These are phyloP conservation scores for Morone saxatilis DNA, from an alignment of 2,113 vertebrate species.

Conservation along the genomic window DNA sequence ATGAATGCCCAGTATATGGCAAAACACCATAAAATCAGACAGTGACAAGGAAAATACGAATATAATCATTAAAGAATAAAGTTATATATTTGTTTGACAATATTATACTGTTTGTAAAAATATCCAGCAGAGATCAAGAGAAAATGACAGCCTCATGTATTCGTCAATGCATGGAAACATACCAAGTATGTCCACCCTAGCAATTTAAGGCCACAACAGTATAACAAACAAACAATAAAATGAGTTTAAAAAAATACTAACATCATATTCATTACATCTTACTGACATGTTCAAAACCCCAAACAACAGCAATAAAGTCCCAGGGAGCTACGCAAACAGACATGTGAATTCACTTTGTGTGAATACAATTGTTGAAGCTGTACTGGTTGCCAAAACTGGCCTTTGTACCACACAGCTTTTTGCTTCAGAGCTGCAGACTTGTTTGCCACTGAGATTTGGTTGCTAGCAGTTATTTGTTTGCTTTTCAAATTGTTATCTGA, in stretches of 20 bases:
- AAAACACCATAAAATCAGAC: slow-evolving; percentile 36
- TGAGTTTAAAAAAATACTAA: slow-evolving; percentile 29
- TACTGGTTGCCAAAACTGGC: slow-evolving; percentile 23
- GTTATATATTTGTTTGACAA: slow-evolving; percentile 49
- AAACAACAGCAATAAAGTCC: slow-evolving; percentile 53
- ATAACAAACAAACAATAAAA: slow-evolving; percentile 69
- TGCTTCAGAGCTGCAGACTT: neutral
- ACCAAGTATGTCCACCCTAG: slow-evolving; percentile 57
- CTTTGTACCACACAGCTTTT: slow-evolving; percentile 23
- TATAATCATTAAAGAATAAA: slow-evolving; percentile 41
- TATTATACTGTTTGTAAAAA: slow-evolving; percentile 35
- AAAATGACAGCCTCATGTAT: slow-evolving; percentile 56
- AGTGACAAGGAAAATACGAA: slow-evolving; percentile 37
- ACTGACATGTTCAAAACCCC: slow-evolving; percentile 62
- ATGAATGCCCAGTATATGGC: neutral
- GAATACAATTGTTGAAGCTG: slow-evolving; percentile 27
- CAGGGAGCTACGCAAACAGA: slow-evolving; percentile 30
- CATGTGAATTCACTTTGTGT: slow-evolving; percentile 61
- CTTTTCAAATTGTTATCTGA: slow-evolving; percentile 23
- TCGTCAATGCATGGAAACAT: slow-evolving; percentile 59
- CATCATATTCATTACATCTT: slow-evolving; percentile 61
- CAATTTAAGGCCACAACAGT: slow-evolving; percentile 65
- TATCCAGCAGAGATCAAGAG: slow-evolving; percentile 50
- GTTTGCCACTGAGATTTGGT: slow-evolving; percentile 33
- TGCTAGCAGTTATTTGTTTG: slow-evolving; percentile 28